Percentiles rank a stretch among this genome's conserved stretches.
Evolutionary conservation across 2,113 vertebrate species (phyloP).

Genomic region (Sinocyclocheilus anophthalmus): DNA sequence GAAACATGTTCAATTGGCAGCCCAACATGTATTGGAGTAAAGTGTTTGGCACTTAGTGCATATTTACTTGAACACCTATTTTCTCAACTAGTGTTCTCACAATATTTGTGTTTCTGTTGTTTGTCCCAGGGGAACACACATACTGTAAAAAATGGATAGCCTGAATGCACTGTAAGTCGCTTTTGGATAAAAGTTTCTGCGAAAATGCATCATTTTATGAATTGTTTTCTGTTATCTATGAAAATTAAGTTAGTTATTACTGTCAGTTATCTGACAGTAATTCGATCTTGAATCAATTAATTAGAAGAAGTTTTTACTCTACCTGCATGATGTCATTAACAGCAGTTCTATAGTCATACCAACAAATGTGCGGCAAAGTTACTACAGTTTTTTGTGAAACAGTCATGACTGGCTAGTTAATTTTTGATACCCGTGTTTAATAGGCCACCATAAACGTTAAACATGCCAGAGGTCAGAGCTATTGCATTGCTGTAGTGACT

Average conservation of each 20-base stretch:
- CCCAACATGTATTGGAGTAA: not conserved
- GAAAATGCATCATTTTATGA: no score
- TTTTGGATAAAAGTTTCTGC: no score
- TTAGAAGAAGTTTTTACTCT: not conserved
- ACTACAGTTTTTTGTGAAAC: not conserved
- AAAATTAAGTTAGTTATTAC: not conserved
- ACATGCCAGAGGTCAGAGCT: not conserved
- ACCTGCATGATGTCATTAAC: not conserved
- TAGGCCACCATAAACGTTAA: not conserved
- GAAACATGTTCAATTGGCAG: no score
- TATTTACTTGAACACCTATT: not conserved
- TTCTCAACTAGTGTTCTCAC: not conserved
- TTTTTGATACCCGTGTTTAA: not conserved
- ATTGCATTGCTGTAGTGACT: not conserved
- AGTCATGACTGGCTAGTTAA: not conserved
- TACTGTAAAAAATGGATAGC: no score
- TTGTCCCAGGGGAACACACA: no score
- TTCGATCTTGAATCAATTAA: not conserved
- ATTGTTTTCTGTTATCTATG: not conserved
- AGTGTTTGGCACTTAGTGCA: not conserved
- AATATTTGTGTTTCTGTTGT: not conserved
- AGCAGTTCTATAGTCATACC: not conserved
- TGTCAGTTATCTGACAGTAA: not conserved
- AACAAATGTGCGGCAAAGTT: not conserved
- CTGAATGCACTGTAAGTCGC: no score